Evolutionary conservation across 2,113 vertebrate genomes (phyloP).

Genomic region (Notothenia coriiceps): DNA sequence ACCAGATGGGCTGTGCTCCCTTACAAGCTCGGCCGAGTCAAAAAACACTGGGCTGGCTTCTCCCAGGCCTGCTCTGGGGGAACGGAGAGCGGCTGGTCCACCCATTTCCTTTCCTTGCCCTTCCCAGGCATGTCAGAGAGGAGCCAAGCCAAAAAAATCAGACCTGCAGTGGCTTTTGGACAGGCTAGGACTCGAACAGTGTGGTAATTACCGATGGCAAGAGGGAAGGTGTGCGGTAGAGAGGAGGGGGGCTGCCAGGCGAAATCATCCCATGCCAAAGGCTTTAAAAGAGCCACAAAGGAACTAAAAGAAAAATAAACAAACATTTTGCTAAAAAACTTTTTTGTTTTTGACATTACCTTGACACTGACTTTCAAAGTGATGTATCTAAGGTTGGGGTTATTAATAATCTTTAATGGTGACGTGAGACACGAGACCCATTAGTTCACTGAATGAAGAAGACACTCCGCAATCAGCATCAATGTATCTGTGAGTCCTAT

Average conservation of each 20-base stretch:
- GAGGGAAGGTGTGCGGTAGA: constrained; percentile 73
- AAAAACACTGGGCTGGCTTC: constrained; percentile 83
- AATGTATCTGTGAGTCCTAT: constrained; percentile 7
- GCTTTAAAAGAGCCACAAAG: constrained; percentile 79
- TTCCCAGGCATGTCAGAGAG: constrained; percentile 92
- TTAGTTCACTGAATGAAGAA: constrained; percentile 20
- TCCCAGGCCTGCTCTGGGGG: constrained; percentile 79
- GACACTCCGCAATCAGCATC: constrained; percentile 3
- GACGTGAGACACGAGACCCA: constrained; percentile 21
- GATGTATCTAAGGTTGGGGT: constrained; percentile 24
- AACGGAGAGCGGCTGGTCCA: constrained; percentile 87
- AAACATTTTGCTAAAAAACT: constrained; percentile 72
- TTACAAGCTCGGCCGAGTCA: constrained; percentile 76
- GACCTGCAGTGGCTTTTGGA: constrained; percentile 83
- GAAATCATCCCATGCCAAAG: constrained; percentile 74
- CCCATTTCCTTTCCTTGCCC: constrained; percentile 95
- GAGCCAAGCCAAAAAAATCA: constrained; percentile 89
- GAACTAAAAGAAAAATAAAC: constrained; percentile 79
- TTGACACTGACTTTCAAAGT: constrained; percentile 56
- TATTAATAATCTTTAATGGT: constrained; percentile 42
- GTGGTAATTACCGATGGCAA: constrained; percentile 76
- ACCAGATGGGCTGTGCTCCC: constrained; percentile 84
- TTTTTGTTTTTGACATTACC: constrained; percentile 54
- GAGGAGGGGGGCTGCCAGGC: constrained; percentile 70
- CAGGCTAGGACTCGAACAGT: constrained; percentile 82